Conservation (phyloP, 35 echinoderm and acorn worm genomes). For the Hemicentrotus pulcherrimus region DNA sequence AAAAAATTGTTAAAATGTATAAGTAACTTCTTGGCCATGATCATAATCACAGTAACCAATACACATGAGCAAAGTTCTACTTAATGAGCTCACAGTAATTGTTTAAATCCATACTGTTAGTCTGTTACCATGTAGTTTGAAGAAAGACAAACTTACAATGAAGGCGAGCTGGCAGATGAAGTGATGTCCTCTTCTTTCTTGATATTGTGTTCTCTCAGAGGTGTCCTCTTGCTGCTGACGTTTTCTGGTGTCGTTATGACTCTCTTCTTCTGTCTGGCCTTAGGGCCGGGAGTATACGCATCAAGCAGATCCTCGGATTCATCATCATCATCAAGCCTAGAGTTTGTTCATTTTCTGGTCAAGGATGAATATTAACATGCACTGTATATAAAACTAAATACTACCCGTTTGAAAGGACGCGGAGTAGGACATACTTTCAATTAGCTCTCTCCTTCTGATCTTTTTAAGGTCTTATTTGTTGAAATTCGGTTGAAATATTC, state of each 20-base stretch:
- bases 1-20: no score
- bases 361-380: not conserved
- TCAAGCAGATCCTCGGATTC: slow-evolving; percentile 62
- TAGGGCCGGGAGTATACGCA: slow-evolving; percentile 63
- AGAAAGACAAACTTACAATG: slow-evolving; percentile 1
- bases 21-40: no score
- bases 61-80: no score
- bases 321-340: slow-evolving; percentile 50
- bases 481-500: no score
- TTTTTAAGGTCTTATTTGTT: no score
- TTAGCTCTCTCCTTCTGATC: no score
- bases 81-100: no score
- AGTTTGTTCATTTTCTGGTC: not conserved
- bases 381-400: not conserved
- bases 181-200: not conserved
- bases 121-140: no score
- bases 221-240: slow-evolving; percentile 47
- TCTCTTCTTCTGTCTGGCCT: slow-evolving; percentile 36
- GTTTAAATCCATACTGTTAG: no score
- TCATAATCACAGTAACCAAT: no score
- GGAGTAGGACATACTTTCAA: no score
- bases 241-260: slow-evolving; percentile 66
- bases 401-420: no score
- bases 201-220: slow-evolving; percentile 37
- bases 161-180: slow-evolving; percentile 32